Percentiles rank a stretch among this genome's conserved stretches.
Conservation (phyloP, 1,140 invertebrate genomes). For the Oryzaephilus surinamensis region DNA sequence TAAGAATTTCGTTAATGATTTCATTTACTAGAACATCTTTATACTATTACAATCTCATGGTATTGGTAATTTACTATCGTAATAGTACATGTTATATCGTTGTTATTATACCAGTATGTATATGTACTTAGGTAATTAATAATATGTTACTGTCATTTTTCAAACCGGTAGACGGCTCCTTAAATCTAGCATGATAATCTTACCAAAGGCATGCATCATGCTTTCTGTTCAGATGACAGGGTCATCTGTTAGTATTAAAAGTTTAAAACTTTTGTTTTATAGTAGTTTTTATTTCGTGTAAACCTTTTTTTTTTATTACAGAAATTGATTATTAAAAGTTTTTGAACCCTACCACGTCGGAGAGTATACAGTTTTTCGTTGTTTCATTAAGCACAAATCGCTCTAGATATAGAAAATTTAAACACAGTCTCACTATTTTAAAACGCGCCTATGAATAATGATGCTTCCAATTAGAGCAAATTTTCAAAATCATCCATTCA, state of each 20-base stretch:
- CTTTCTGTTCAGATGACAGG: conserved; percentile 14
- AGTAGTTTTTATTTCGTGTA: too few relatives aligned
- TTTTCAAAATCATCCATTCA: too few relatives aligned
- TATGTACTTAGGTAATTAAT: conserved; percentile 17
- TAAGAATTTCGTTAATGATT: conserved; percentile 8
- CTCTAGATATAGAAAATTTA: too few relatives aligned
- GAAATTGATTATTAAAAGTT: too few relatives aligned
- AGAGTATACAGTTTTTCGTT: too few relatives aligned
- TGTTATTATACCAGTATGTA: conserved; percentile 2
- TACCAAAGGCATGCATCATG: conserved; percentile 16
- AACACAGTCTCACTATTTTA: too few relatives aligned
- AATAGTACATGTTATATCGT: conserved; percentile 7
- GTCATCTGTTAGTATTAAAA: conserved; percentile 22
- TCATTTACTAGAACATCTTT: conserved; percentile 2
- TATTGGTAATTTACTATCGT: conserved; percentile 6
- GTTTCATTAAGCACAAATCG: too few relatives aligned
- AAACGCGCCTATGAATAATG: too few relatives aligned
- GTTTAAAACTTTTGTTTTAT: too few relatives aligned
- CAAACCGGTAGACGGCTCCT: conserved; percentile 18
- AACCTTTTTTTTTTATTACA: too few relatives aligned
- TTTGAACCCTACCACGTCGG: too few relatives aligned
- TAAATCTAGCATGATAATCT: conserved; percentile 24
- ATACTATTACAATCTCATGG: not conserved
- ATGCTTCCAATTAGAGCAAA: too few relatives aligned
- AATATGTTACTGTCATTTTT: conserved; percentile 19